Conservation (phyloP, 2,888 invertebrate genomes). For the Tridacna crocea region DNA sequence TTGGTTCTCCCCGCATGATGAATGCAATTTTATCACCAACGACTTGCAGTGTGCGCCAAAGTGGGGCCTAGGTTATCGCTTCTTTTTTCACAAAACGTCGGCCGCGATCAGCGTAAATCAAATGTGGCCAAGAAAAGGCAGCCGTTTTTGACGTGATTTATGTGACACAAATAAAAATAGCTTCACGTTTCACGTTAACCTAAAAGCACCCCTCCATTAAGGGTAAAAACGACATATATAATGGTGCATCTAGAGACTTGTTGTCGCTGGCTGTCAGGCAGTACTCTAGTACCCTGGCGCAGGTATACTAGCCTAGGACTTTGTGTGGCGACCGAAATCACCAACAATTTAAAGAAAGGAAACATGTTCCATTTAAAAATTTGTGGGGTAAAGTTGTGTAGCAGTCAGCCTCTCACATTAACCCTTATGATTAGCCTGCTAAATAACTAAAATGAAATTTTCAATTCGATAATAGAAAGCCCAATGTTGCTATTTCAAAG, state of each 20-base stretch:
- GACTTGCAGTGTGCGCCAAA: conserved; percentile 9
- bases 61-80: conserved; percentile 16
- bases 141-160: conserved; percentile 14
- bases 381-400: too few relatives aligned
- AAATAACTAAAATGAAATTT: too few relatives aligned
- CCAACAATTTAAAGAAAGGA: neutral
- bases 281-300: neutral
- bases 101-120: conserved; percentile 23
- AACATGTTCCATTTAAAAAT: too few relatives aligned
- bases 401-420: too few relatives aligned
- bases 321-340: too few relatives aligned
- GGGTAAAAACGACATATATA: conserved; percentile 18
- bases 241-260: conserved; percentile 15
- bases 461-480: too few relatives aligned
- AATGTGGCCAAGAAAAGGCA: conserved; percentile 2
- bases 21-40: conserved; percentile 15
- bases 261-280: conserved; percentile 1
- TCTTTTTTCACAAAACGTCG: conserved; percentile 17
- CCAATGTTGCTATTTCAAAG: too few relatives aligned
- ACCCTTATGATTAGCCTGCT: too few relatives aligned
- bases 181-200: conserved; percentile 27
- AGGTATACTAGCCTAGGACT: too few relatives aligned
- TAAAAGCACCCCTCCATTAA: conserved; percentile 14
- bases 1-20: neutral
- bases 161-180: conserved; percentile 16